phyloP scores from a whole-genome alignment of 2,888 invertebrate species.

The Ceramica pisi region DNA sequence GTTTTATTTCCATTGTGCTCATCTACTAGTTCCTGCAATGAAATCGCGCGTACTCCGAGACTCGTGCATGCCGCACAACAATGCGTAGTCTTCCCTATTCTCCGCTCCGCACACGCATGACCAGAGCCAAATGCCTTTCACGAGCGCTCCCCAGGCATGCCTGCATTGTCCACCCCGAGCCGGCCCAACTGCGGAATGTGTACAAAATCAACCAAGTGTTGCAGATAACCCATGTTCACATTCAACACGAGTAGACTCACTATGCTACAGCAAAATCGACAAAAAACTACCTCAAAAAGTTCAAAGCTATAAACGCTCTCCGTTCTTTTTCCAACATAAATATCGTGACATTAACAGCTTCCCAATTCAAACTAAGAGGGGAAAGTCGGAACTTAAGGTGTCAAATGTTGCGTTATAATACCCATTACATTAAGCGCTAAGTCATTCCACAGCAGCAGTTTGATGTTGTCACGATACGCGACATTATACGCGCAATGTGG shows the following conservation, averaged over 20 bases:
- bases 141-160: conserved; percentile 1
- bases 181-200: background rate
- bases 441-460: conserved; percentile 59
- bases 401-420: conserved; percentile 63
- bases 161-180: conserved; percentile 23
- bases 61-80: conserved; percentile 4
- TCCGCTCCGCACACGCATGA: conserved; percentile 25
- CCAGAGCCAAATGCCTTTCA: conserved; percentile 19
- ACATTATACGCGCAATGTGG: conserved; percentile 63
- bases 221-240: conserved; percentile 14
- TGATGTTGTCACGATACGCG: conserved; percentile 58
- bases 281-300: conserved; percentile 23
- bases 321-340: conserved; percentile 36
- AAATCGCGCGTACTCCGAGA: background rate
- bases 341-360: conserved; percentile 49
- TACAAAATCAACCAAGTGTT: conserved; percentile 27
- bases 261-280: conserved; percentile 6
- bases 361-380: conserved; percentile 43
- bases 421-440: conserved; percentile 54
- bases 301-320: conserved; percentile 33
- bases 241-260: conserved; percentile 19
- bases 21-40: background rate
- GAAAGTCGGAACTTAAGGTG: conserved; percentile 52
- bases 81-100: conserved; percentile 16
- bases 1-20: background rate